Percentiles rank a stretch among this genome's conserved stretches.
phyloP scores from a whole-genome alignment of 1,140 invertebrate genomes.

The Ptiloglossa arizonensis region DNA sequence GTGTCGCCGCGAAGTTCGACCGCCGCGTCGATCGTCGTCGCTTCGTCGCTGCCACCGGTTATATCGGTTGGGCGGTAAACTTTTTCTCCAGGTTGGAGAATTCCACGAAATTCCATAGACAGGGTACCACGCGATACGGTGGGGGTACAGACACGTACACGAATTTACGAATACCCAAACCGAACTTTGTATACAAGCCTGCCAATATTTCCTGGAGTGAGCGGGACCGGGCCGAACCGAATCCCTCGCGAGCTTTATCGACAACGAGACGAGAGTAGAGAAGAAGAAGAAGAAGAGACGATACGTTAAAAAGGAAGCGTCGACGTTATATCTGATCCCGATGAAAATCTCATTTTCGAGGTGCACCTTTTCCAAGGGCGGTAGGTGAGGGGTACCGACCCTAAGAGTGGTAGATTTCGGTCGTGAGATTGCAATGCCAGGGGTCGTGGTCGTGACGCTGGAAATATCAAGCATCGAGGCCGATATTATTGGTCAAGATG shows the following conservation, averaged over 20 bases:
- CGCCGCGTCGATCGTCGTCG: no score
- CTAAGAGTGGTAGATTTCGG: conserved; percentile 53
- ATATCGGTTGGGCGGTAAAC: no score
- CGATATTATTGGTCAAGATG: conserved; percentile 66
- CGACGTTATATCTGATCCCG: conserved; percentile 43
- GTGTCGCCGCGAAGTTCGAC: no score
- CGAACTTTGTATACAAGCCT: neutral
- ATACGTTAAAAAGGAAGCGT: conserved; percentile 22
- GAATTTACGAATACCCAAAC: neutral
- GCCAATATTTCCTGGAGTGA: neutral
- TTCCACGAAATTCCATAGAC: neutral
- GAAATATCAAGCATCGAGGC: conserved; percentile 60
- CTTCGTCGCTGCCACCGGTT: no score
- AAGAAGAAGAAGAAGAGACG: no score
- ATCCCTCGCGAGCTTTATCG: neutral
- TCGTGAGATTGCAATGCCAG: conserved; percentile 50
- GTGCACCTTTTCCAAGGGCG: conserved; percentile 33
- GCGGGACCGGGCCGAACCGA: neutral
- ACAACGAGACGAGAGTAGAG: no score
- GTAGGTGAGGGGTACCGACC: no score
- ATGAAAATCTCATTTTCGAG: conserved; percentile 65
- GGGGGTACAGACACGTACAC: no score
- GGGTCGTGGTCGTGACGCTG: conserved; percentile 20
- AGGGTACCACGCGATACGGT: no score
- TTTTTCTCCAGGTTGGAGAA: no score